Base-by-base conservation (phyloP, 2,888 invertebrate species). In the Cephus runcator region DNA sequence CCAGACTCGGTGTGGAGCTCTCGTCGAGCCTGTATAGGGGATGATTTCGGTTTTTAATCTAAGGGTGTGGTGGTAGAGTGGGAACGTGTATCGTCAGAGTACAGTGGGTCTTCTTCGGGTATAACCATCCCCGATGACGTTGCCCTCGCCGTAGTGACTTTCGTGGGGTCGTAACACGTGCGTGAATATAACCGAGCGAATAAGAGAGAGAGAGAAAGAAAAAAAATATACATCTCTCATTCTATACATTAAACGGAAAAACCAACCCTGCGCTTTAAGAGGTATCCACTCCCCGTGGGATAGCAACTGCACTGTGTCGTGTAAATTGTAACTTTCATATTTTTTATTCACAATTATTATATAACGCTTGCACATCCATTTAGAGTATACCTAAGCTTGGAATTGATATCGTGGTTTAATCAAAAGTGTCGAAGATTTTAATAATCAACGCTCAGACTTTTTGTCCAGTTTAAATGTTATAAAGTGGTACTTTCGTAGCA, bases 21-120 rank as follows among this genome's bases (percentile, higher is more conserved):
- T 56, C 56, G 9, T 56, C 23, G 56, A 56, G 56, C 23, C 56
- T 56, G 2, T 56, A 23, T 56, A 56, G 56, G 56, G 56, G 23
- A 56, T 56, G 84, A 87, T 88, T 89, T 88, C 81, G 86, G 87
- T 88, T 90, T 89, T 88, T 88, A 89, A 90, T 88, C 88, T 88
- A 83, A 85, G 88, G 90, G 88, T 89, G 89, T 89, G 88, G 89
- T 89, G 88, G 88, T 88, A 85, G 79, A 83, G 83, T 81, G 81
- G 87, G 87, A 85, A 84, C 83, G 84, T 40, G 81, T 30, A 36
- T 56, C 35, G 73, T 34, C 76, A 79, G 76, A 76, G 69, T 77
- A 77, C 73, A 75, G 69, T 73, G 73, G 76, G 30, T 73, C 73
- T 40, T 40, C 31, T 69, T 79, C 80, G 82, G 79, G 82, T 77